Base-by-base conservation (phyloP, 2,113 vertebrate species). In the Campylorhamphus procurvoides region DNA sequence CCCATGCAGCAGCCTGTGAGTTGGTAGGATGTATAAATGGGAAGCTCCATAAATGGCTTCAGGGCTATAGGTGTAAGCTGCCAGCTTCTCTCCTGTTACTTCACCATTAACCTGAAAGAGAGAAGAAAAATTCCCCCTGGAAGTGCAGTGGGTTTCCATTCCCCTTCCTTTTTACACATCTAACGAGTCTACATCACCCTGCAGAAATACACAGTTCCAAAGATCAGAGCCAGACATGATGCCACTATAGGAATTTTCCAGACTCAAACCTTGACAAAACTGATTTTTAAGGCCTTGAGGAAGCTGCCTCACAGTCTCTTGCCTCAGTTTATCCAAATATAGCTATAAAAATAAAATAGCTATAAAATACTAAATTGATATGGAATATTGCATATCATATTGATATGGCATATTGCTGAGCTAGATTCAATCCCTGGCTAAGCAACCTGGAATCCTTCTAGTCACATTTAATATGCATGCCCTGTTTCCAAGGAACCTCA, bases 21-120 rank as follows among this genome's bases (percentile, higher is more conserved):
- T 98, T 5, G 98, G 98, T 64, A 99, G 98, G 96, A 99, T 97
- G 86, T 96, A 98, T 66, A 99, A 88, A 66, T 99, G 99, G 35
- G 99, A 99, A 7, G 98, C 97, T 58, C 99, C 99, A 18, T 98
- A 99, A 87, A 99, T 96, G 18, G 97, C 98, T 97, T 99, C 99
- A 10, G 99, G 99, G 5, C 98, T 98, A 84, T 96, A 98, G n/a
- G 98, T 97, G 97, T 99, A 99, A 55, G 99, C 99, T 3, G 98
- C 94, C 90, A 99, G 87, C 66, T 94, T 98, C 88, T 99, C 99
- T 89, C 98, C 98, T 3, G 98, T 98, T 93, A 98, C 97, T 75
- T 97, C 93, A 29, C 98, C 99, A 39, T 98, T 97, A 73, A 99
- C 96, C 99, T 99, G 97, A 89, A 47, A 94, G 89, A 94, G 17